Conservation (phyloP, 2,888 invertebrate species). For the Venustoraphidia nigricollis region DNA sequence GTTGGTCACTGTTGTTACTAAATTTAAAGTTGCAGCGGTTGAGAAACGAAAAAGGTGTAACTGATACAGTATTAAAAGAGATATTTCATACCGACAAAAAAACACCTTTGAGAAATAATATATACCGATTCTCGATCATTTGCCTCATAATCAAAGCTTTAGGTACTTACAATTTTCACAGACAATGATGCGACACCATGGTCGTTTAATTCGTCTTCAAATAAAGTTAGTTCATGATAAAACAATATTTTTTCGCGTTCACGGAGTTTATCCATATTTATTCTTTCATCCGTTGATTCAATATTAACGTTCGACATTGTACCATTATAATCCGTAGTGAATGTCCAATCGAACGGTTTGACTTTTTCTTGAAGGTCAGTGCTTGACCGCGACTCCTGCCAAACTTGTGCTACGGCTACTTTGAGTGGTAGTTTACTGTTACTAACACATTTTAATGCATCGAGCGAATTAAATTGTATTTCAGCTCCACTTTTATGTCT, state of each 20-base stretch:
- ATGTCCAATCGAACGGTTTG: conserved; percentile 96
- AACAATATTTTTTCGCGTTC: conserved; percentile 83
- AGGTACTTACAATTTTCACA: conserved; percentile 76
- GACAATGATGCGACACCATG: conserved; percentile 84
- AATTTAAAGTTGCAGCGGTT: too few relatives aligned
- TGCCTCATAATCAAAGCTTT: too few relatives aligned
- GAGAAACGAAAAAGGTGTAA: too few relatives aligned
- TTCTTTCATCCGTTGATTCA: conserved; percentile 51
- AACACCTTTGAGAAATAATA: too few relatives aligned
- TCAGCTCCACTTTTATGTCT: conserved; percentile 49
- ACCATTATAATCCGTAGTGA: conserved; percentile 83
- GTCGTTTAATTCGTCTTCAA: conserved; percentile 97
- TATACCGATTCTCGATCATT: too few relatives aligned
- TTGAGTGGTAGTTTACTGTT: conserved; percentile 58
- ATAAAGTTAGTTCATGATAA: conserved; percentile 84
- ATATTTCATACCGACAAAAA: too few relatives aligned
- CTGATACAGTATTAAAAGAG: too few relatives aligned
- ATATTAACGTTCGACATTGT: conserved; percentile 44
- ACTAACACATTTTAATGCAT: conserved; percentile 72
- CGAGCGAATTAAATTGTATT: conserved; percentile 77
- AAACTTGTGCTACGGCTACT: conserved; percentile 80
- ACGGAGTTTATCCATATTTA: conserved; percentile 80
- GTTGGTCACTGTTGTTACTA: too few relatives aligned
- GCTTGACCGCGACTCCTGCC: conserved; percentile 79
- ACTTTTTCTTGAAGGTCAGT: conserved; percentile 54